These are phyloP conservation scores for Coenonympha arcania DNA, from an alignment of 2,888 invertebrate genomes.

Conservation along the genomic window DNA sequence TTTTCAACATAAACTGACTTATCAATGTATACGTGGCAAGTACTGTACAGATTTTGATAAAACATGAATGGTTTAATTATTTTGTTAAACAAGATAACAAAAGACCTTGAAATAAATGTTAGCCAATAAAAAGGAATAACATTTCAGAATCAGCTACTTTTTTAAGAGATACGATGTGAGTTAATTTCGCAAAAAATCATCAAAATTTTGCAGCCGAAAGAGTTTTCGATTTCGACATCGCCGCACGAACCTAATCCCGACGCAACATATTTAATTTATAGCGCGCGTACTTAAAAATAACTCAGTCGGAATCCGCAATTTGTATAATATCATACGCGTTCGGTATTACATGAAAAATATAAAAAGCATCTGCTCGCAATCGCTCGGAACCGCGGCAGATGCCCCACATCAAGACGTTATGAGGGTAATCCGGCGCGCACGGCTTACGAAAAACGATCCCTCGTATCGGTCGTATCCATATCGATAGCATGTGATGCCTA, in stretches of 20 bases:
- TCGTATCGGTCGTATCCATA: slow-evolving; percentile 34
- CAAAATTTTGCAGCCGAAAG: not conserved
- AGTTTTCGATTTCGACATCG: slow-evolving; percentile 4
- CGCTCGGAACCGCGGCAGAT: slow-evolving; percentile 52
- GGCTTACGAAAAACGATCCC: slow-evolving; percentile 53
- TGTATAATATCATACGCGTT: slow-evolving; percentile 38
- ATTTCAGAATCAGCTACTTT: too few relatives aligned
- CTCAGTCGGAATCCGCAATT: slow-evolving; percentile 34
- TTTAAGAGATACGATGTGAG: too few relatives aligned
- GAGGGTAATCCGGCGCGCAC: slow-evolving; percentile 60
- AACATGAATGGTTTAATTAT: too few relatives aligned
- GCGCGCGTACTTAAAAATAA: slow-evolving; percentile 22
- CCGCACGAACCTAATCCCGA: slow-evolving; percentile 5
- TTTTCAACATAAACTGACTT: too few relatives aligned
- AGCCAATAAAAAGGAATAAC: too few relatives aligned
- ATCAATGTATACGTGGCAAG: too few relatives aligned
- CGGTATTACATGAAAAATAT: slow-evolving; percentile 44
- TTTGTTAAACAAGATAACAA: too few relatives aligned
- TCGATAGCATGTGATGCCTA: slow-evolving; percentile 22
- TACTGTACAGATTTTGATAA: too few relatives aligned
- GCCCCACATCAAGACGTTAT: slow-evolving; percentile 67
- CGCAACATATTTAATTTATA: slow-evolving; percentile 18
- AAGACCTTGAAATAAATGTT: too few relatives aligned
- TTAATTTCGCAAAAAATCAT: not conserved
- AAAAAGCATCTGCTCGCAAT: slow-evolving; percentile 53